phyloP scores from a whole-genome alignment of 2,888 invertebrate species.

The Caradrina clavipalpis region DNA sequence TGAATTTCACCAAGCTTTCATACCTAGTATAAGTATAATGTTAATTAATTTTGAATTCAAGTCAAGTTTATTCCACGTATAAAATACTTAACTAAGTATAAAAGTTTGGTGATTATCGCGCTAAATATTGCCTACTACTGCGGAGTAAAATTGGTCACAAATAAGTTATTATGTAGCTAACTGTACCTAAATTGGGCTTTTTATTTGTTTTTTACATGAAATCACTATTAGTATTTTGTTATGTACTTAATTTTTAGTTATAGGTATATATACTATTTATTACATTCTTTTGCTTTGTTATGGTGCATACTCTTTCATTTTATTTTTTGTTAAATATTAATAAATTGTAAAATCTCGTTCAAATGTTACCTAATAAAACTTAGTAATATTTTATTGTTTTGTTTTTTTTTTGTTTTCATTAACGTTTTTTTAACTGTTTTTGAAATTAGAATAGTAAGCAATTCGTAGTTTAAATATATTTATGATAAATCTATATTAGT shows the following conservation, averaged over 20 bases:
- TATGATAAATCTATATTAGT: conserved; percentile 24
- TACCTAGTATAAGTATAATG: background rate
- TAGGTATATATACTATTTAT: conserved; percentile 30
- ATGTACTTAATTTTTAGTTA: conserved; percentile 57
- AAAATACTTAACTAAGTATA: too few relatives aligned
- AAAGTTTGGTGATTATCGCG: too few relatives aligned
- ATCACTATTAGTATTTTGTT: conserved; percentile 45
- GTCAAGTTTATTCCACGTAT: background rate
- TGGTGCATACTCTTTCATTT: conserved; percentile 37
- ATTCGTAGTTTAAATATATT: conserved; percentile 41
- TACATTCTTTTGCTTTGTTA: conserved; percentile 49
- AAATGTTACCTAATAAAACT: conserved; percentile 58
- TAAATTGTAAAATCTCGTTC: conserved; percentile 59
- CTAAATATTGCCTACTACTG: too few relatives aligned
- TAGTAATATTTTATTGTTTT: conserved; percentile 32
- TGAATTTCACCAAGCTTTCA: background rate
- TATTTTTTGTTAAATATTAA: conserved; percentile 45
- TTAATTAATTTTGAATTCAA: background rate
- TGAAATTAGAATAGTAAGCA: conserved; percentile 5
- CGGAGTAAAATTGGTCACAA: conserved; percentile 8
- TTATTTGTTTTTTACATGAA: conserved; percentile 22
- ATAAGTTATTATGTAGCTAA: background rate
- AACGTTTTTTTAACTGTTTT: background rate
- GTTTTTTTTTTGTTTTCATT: conserved; percentile 22
- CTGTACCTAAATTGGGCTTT: conserved; percentile 28